A percentile compares a stretch with the other conserved stretches of the same genome.
Evolutionary conservation across 2,113 vertebrate genomes (phyloP).

Genomic region (Coturnix japonica): DNA sequence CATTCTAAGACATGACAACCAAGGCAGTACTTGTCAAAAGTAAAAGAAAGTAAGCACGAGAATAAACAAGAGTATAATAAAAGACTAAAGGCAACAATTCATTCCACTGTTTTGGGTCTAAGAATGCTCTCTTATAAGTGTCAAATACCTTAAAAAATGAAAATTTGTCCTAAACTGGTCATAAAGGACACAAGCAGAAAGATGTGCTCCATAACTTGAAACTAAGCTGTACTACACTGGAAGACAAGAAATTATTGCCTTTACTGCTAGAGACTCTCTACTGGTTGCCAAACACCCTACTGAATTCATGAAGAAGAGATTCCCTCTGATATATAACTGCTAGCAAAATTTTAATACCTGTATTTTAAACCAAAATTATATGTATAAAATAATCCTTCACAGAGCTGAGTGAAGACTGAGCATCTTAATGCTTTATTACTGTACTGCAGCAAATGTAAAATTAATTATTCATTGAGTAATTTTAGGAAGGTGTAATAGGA

Average conservation of each 20-base stretch:
- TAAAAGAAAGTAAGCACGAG: not conserved
- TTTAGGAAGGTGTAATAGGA: not conserved
- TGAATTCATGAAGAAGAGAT: not conserved
- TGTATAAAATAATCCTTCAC: conserved; percentile 18
- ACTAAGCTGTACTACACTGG: not conserved
- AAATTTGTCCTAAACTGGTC: not conserved
- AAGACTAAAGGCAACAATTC: not conserved
- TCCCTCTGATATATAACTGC: not conserved
- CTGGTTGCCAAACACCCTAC: not conserved
- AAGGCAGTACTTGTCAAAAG: not conserved
- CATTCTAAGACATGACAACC: not conserved
- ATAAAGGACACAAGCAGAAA: not conserved
- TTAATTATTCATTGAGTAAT: conserved; percentile 11
- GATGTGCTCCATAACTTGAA: not conserved
- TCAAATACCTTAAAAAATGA: not conserved
- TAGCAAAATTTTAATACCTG: not conserved
- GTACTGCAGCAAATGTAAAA: conserved; percentile 17
- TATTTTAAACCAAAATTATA: conserved; percentile 5
- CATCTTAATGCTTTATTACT: not conserved
- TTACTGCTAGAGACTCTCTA: not conserved
- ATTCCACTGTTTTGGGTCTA: not conserved
- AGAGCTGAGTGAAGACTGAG: not conserved
- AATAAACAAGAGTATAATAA: not conserved
- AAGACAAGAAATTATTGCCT: not conserved
- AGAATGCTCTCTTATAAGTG: not conserved